Conservation (phyloP, 2,888 invertebrate species). For the Netelia virgata region DNA sequence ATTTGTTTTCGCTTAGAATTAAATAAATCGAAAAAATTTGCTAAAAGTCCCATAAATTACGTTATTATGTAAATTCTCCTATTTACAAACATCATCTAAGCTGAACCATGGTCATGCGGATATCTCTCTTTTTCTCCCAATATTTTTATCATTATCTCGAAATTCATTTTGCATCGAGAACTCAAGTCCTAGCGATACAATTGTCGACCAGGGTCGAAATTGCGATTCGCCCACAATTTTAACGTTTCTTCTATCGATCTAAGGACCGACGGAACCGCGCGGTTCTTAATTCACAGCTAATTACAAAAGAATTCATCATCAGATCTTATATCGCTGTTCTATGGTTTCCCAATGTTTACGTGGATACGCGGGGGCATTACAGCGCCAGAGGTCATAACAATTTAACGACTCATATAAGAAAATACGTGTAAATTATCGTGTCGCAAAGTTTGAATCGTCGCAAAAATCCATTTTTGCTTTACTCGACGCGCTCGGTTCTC, state of each 20-base stretch:
- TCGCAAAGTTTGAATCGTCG: conserved; percentile 35
- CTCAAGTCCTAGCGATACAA: too few species aligned
- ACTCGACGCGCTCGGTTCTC: conserved; percentile 17
- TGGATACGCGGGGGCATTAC: conserved; percentile 31
- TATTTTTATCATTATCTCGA: not conserved
- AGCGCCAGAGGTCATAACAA: conserved; percentile 36
- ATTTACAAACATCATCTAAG: conserved; percentile 69
- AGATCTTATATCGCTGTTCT: too few species aligned
- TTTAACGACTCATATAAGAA: conserved; percentile 66
- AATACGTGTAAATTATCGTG: conserved; percentile 64
- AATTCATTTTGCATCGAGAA: conserved; percentile 6
- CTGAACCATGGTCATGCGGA: conserved; percentile 60
- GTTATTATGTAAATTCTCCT: conserved; percentile 64
- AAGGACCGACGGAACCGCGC: too few species aligned
- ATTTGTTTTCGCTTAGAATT: conserved; percentile 34
- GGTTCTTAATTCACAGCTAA: too few species aligned
- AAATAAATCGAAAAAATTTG: conserved; percentile 59
- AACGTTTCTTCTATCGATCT: too few species aligned
- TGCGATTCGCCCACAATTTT: too few species aligned
- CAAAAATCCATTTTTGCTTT: conserved; percentile 28
- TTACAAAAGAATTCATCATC: too few species aligned
- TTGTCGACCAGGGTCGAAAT: too few species aligned
- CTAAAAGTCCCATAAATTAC: conserved; percentile 58
- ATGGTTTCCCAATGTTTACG: conserved; percentile 1
- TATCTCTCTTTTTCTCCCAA: conserved; percentile 14